Base-by-base conservation (phyloP, 2,113 vertebrate genomes). In the Drymodes brunneopygia region DNA sequence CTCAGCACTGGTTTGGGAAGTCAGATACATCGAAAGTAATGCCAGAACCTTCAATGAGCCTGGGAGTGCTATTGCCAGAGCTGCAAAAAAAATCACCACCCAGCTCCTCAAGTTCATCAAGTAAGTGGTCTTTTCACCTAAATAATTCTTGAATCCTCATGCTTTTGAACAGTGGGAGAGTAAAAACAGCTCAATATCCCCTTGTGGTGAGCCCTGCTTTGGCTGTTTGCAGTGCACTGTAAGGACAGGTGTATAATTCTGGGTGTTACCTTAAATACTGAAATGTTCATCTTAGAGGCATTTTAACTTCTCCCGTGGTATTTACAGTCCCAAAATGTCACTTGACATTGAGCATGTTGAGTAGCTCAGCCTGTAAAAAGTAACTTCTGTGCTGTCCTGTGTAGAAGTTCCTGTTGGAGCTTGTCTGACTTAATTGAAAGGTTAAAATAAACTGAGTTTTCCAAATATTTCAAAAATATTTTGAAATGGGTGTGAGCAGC, bases 1-100 rank as follows among this genome's bases (percentile, higher is more conserved):
- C 11, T 99, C 99, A 72, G 99, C 99, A 21, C 93, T 99, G 96
- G 98, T 99, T 80, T 99, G 99, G 99, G 99, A 99, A 97, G 98
- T 98, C 64, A 98, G 98, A 74, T 99, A 98, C 51, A 99, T 99
- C 94, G 99, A 99, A 95, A 98, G 98, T 86, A 99, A 99, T 50
- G 99, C 99, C 82, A 98, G 98, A 88, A 99, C 99, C 86, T 99
- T 99, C 97, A 99, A 99, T 70, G 99, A 99, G 96, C 99, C 99
- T 40, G 98, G 98, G n/a, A 99, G 99, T 97, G 98, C 99, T 91
- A 99, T 99, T 91, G 98, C 99, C 85, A 98, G 98, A 88, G 99
- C 99, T 60, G 99, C 99, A 73, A 99, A 99, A 97, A 98, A 99
- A 92, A 99, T 99, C 96, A 99, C 99, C 15, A 98, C 98, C 48